phyloP scores from a whole-genome alignment of 1,140 invertebrate genomes.

The Lordiphosa collinella region DNA sequence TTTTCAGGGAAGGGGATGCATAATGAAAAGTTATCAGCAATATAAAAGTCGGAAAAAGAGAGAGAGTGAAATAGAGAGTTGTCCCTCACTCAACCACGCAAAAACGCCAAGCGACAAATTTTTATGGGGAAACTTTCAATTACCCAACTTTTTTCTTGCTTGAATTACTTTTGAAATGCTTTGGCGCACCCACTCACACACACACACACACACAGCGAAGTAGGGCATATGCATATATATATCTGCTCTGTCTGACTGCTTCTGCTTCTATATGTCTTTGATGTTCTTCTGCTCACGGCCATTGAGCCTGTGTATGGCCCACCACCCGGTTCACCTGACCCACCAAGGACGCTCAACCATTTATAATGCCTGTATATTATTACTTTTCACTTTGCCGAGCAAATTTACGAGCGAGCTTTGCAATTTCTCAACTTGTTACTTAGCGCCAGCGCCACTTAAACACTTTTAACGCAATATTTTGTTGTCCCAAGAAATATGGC shows the following conservation, averaged over 20 bases:
- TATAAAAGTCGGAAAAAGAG: slow-evolving; percentile 1
- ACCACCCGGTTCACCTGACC: slow-evolving; percentile 19
- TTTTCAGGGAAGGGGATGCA: slow-evolving; percentile 25
- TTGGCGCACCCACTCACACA: slow-evolving; percentile 19
- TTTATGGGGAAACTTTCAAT: slow-evolving; percentile 76
- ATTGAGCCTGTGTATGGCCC: neutral
- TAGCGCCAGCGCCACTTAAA: slow-evolving; percentile 57
- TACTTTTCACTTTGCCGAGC: slow-evolving; percentile 65
- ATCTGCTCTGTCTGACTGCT: slow-evolving; percentile 4
- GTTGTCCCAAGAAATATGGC: slow-evolving; percentile 34
- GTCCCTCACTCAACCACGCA: slow-evolving; percentile 36
- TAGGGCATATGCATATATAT: slow-evolving; percentile 29
- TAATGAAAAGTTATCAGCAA: slow-evolving; percentile 60
- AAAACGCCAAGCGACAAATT: slow-evolving; percentile 63
- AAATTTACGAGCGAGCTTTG: slow-evolving; percentile 61
- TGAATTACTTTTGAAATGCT: slow-evolving; percentile 75
- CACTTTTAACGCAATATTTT: slow-evolving; percentile 56
- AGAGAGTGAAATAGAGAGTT: slow-evolving; percentile 4
- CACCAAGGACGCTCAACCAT: slow-evolving; percentile 50
- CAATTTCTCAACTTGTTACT: slow-evolving; percentile 77
- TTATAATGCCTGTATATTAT: slow-evolving; percentile 63
- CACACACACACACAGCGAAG: too few species aligned
- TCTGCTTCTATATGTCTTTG: slow-evolving; percentile 9
- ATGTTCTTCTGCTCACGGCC: neutral
- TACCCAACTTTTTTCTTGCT: slow-evolving; percentile 74